phyloP scores from a whole-genome alignment of 2,797 vertebrate species.

The Esox masquinongy region DNA sequence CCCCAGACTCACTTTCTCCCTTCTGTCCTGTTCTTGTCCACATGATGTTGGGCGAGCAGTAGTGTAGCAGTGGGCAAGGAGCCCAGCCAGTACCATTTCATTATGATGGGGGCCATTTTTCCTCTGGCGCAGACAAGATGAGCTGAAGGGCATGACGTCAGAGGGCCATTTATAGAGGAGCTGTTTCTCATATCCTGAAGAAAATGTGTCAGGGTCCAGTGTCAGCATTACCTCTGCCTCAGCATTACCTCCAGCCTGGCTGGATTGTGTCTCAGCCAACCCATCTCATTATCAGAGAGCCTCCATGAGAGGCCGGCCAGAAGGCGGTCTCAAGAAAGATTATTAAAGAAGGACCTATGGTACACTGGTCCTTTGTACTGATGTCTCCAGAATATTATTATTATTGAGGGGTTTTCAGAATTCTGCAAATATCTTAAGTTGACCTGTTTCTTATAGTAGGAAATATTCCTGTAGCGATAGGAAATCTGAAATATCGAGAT shows the following conservation, averaged over 20 bases:
- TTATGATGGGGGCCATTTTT: conserved; percentile 27
- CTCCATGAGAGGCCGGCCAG: not conserved
- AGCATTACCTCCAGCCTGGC: conserved; percentile 18
- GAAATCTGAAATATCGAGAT: too few relatives aligned
- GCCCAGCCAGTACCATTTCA: conserved; percentile 47
- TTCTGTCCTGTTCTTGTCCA: conserved; percentile 24
- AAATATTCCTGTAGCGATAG: too few relatives aligned
- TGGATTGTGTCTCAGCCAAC: not conserved
- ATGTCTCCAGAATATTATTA: too few relatives aligned
- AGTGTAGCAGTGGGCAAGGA: conserved; percentile 28
- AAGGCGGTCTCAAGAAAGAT: conserved; percentile 13
- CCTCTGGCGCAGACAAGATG: conserved; percentile 29
- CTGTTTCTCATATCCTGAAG: conserved; percentile 8
- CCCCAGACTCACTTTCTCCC: conserved; percentile 10
- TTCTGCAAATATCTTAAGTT: too few relatives aligned
- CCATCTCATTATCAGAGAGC: not conserved
- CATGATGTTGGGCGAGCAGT: conserved; percentile 23
- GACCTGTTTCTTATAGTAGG: too few relatives aligned
- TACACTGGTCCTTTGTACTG: too few relatives aligned
- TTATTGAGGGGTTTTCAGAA: not conserved
- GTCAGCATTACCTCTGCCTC: conserved; percentile 16
- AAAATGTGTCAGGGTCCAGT: conserved; percentile 9
- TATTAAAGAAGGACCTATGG: not conserved
- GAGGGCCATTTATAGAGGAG: conserved; percentile 29
- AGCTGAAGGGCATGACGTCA: conserved; percentile 40